phyloP scores from a whole-genome alignment of 1,140 invertebrate species.

The Heliconius eleuchia region DNA sequence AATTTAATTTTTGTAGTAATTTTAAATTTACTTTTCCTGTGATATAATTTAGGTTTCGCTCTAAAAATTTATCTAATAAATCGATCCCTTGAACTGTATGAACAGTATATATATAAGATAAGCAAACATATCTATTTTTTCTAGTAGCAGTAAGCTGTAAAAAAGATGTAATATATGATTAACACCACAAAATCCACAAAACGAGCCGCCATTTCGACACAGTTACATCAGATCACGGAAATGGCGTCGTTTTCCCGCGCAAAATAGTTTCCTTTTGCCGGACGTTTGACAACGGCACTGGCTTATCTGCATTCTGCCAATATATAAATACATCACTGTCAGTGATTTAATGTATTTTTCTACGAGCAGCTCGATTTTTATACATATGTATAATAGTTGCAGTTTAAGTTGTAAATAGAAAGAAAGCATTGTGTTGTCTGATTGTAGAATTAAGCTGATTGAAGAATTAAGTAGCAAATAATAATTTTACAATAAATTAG shows the following conservation, averaged over 20 bases:
- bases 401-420: not conserved
- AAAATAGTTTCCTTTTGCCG: constrained; percentile 41
- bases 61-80: too few relatives aligned
- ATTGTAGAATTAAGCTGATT: not conserved
- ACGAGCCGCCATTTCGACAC: constrained; percentile 22
- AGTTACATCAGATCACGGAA: constrained; percentile 39
- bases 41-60: too few relatives aligned
- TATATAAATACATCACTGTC: constrained; percentile 18
- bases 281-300: not conserved
- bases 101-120: too few relatives aligned
- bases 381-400: not conserved
- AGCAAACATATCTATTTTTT: too few relatives aligned
- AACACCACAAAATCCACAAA: constrained; percentile 10
- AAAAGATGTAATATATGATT: constrained; percentile 9
- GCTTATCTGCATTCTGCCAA: constrained; percentile 29
- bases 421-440: too few relatives aligned
- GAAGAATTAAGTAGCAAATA: not conserved
- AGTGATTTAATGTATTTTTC: not conserved
- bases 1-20: too few relatives aligned
- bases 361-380: not conserved
- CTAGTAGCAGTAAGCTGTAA: not conserved
- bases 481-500: not conserved
- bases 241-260: constrained; percentile 41
- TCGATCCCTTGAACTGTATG: too few relatives aligned
- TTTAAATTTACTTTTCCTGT: too few relatives aligned